These are phyloP conservation scores for Odontomyia ornata DNA, from an alignment of 2,888 invertebrate species.

Conservation along the genomic window DNA sequence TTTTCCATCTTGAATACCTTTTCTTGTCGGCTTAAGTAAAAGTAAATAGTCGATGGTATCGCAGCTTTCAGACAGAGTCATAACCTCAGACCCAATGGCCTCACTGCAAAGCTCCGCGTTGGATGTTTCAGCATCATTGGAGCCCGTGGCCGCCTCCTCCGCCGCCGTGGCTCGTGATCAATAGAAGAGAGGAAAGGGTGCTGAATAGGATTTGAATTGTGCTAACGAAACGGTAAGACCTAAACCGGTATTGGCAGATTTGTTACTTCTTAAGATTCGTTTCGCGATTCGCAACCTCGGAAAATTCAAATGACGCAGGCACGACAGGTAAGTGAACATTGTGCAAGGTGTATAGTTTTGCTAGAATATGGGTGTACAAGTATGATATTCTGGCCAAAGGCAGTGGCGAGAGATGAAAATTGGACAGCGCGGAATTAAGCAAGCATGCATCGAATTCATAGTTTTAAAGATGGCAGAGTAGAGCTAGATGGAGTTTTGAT, in stretches of 20 bases:
- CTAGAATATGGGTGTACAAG: no score
- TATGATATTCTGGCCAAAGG: no score
- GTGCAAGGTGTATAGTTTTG: constrained; percentile 1
- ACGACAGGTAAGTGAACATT: background rate
- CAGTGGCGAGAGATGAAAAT: no score
- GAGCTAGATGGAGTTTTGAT: no score
- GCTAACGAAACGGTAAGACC: background rate
- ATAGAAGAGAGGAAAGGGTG: background rate
- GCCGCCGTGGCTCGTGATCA: background rate
- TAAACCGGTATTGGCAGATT: background rate
- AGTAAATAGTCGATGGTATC: background rate
- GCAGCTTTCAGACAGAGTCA: background rate
- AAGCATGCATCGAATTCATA: no score
- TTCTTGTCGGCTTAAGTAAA: constrained; percentile 6
- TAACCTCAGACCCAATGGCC: background rate
- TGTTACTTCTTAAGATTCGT: background rate
- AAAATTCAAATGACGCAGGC: background rate
- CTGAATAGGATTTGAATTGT: background rate
- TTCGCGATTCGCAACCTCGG: background rate
- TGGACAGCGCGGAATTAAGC: no score
- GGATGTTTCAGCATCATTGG: background rate
- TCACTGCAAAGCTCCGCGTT: background rate
- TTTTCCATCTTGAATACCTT: background rate
- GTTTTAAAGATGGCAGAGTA: no score
- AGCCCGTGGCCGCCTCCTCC: background rate